Evolutionary conservation across 2,888 invertebrate species (phyloP).

Genomic region (Drosophila niveifrons): DNA sequence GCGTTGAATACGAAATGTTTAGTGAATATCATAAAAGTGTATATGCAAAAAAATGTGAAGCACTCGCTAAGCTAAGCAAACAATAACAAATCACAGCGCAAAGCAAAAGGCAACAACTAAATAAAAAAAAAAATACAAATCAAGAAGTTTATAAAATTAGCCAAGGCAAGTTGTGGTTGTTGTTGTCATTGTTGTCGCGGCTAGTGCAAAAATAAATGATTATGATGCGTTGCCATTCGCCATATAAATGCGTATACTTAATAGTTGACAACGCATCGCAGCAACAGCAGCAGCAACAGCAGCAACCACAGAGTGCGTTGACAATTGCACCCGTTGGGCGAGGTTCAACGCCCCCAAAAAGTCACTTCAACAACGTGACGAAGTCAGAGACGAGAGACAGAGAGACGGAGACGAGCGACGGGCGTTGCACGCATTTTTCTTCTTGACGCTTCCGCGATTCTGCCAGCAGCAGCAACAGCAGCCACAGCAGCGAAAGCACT

Average conservation of each 20-base stretch:
- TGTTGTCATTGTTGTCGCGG: constrained; percentile 16
- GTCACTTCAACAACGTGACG: constrained; percentile 40
- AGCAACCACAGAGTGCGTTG: constrained; percentile 47
- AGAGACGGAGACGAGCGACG: constrained; percentile 3
- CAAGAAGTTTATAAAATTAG: constrained; percentile 80
- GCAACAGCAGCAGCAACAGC: constrained; percentile 39
- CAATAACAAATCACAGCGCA: constrained; percentile 66
- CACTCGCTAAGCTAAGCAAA: constrained; percentile 50
- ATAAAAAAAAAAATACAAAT: constrained; percentile 46
- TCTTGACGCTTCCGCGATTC: constrained; percentile 80
- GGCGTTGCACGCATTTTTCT: constrained; percentile 76
- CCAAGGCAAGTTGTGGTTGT: constrained; percentile 45
- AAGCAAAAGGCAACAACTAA: constrained; percentile 12
- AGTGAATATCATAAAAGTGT: constrained; percentile 68
- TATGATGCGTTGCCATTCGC: constrained; percentile 71
- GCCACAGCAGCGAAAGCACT: neutral
- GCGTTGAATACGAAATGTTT: constrained; percentile 70
- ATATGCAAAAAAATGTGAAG: constrained; percentile 59
- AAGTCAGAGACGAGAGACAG: too few species aligned
- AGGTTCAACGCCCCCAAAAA: constrained; percentile 64
- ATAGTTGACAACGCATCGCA: constrained; percentile 62
- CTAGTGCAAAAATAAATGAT: constrained; percentile 80
- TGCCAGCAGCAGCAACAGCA: constrained; percentile 24
- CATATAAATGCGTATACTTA: constrained; percentile 51
- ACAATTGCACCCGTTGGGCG: constrained; percentile 54